These are phyloP conservation scores for Phengaris alcon DNA, from an alignment of 2,888 invertebrate genomes.

Conservation along the genomic window DNA sequence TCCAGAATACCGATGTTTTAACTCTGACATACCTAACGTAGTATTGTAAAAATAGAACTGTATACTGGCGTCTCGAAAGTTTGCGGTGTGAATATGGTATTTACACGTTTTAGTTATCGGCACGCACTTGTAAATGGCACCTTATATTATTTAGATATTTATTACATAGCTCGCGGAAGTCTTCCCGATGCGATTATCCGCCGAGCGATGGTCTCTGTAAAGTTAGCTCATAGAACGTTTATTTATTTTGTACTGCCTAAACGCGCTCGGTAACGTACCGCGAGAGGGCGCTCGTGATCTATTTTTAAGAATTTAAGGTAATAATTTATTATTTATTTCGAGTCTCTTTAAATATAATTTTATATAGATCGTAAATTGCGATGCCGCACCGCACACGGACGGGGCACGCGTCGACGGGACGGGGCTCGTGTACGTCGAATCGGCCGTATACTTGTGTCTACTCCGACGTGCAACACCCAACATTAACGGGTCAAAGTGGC, in stretches of 20 bases:
- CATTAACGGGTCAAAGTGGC: conserved; percentile 50
- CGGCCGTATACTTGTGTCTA: conserved; percentile 49
- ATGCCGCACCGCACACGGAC: conserved; percentile 75
- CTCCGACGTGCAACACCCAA: conserved; percentile 37
- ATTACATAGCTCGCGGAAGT: conserved; percentile 77
- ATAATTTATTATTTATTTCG: conserved; percentile 80
- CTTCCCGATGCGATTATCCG: conserved; percentile 77
- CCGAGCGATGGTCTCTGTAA: conserved; percentile 79
- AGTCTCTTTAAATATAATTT: conserved; percentile 77
- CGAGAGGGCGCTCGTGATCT: conserved; percentile 80
- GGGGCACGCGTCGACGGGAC: conserved; percentile 72
- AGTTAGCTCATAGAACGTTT: conserved; percentile 77
- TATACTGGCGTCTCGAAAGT: conserved; percentile 77
- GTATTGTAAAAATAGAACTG: conserved; percentile 70
- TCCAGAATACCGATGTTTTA: conserved; percentile 75
- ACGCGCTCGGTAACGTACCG: conserved; percentile 78
- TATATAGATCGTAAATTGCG: conserved; percentile 68
- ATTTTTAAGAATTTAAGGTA: conserved; percentile 79
- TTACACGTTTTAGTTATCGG: conserved; percentile 70
- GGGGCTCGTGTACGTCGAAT: conserved; percentile 49
- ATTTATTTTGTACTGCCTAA: conserved; percentile 77
- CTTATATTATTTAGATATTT: conserved; percentile 77
- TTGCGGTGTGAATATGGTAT: conserved; percentile 76
- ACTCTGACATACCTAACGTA: conserved; percentile 61
- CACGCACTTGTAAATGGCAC: conserved; percentile 79